Base-by-base conservation (phyloP, 2,888 invertebrate species). In the Athalia cordata region DNA sequence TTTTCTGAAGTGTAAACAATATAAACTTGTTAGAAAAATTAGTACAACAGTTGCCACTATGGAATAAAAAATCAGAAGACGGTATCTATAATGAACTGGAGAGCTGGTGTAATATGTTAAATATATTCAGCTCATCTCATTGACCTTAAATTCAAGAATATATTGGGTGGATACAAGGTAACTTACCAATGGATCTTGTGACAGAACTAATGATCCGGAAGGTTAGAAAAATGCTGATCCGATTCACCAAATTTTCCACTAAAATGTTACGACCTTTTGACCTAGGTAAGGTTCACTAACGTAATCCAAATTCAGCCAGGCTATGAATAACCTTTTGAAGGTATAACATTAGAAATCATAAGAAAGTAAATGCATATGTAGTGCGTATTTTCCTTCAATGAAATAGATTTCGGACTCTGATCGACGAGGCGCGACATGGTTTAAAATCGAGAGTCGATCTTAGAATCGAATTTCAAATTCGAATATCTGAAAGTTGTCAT, bases 151-250 rank as follows among this genome's bases (percentile, higher is more conserved):
- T 47, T 57, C 13, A 13, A 13, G 13, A 70, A 45, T 13, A 59
- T 13, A 47, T 57, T 57, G 11, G 29, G 13, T 47, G 13, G 8
- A 47, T 45, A 47, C 7, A 72, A 6, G 3, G 47, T 7, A 45
- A 72, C 45, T 59, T 45, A 72, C 57, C 57, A n/a, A 9, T 15
- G 59, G 57, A 47, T 72, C 9, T 72, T 59, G 47, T 57, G 72
- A 72, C 72, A 59, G 57, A 13, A 72, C 55, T 15, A 68, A 11
- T 15, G 67, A 67, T 67, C 55, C 55, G 52, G 29, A 68, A 68
- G 68, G 68, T 68, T 68, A 68, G 50, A 55, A 68, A 6, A 11
- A 68, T 29, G 29, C 3, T 29, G 11, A 8, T 47, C 9, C 13
- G 5, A 15, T 57, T 47, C 13, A 59, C n/a, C 5, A 7, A 8